Base-by-base conservation (phyloP, 2,888 invertebrate species). In the Callimorpha dominula region DNA sequence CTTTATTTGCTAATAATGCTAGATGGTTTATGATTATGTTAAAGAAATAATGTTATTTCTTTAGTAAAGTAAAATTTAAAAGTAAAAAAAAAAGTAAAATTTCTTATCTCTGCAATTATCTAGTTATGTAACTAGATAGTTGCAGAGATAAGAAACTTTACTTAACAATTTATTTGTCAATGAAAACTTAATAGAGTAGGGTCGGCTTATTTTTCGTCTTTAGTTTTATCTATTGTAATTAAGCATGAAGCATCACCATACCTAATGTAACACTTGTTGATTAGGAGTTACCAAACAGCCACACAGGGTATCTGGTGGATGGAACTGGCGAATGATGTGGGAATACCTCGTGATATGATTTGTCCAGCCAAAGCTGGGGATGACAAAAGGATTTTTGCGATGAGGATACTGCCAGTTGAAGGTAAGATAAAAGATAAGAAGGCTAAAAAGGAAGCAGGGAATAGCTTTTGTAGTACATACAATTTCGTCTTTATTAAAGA, bases 281-380 rank as follows among this genome's bases (percentile, higher is more conserved):
- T 20, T 84, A 97, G 96, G 82, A 97, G 97, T 74, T 97, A 97
- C 87, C 97, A 97, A 84, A 96, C 97, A 15, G 97, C 97, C 49
- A 96, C 97, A 0, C 96, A 96, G 74, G 97, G 97, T 1, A 96
- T 98, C 64, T 98, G 97, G 97, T 98, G 98, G 98, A 97, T 97
- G 93, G 98, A 98, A 80, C 90, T 98, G 75, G 97, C 97, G 0
- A 96, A 96, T 6, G 97, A 97, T 81, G 92, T 97, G 75, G 97
- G 97, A 65, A 96, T 96, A 0, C 96, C 97, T 0, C 96, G 97
- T 74, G 97, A 97, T 85, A 93, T 98, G 80, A 96, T 96, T 74
- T 98, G 98, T 86, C 96, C 96, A 8, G 96, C 97, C 8, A 97
- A 97, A 86, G 96, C 94, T 14, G 96, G 96, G 12, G 95, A 95